Evolutionary conservation across 2,113 vertebrate species (phyloP).

Genomic region (human (Homo sapiens)): GRCh38 chr19:30104501-30105000

Average conservation of each 20-base stretch:
- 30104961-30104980: background rate
- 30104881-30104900: too few species aligned
- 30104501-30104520: background rate
- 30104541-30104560: background rate
- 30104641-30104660: fast-evolving
- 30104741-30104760: background rate
- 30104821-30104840: too few species aligned
- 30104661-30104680: fast-evolving
- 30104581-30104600: fast-evolving
- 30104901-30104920: fast-evolving
- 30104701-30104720: background rate
- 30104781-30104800: fast-evolving
- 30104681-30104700: background rate
- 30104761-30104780: background rate
- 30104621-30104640: fast-evolving
- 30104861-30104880: too few species aligned
- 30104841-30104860: too few species aligned
- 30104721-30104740: too few species aligned
- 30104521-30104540: background rate
- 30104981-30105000: background rate
- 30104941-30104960: background rate
- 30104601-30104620: fast-evolving
- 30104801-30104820: too few species aligned
- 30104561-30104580: background rate
- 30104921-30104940: background rate